phyloP scores from a whole-genome alignment of 1,140 invertebrate genomes.

The Diorhabda carinulata region DNA sequence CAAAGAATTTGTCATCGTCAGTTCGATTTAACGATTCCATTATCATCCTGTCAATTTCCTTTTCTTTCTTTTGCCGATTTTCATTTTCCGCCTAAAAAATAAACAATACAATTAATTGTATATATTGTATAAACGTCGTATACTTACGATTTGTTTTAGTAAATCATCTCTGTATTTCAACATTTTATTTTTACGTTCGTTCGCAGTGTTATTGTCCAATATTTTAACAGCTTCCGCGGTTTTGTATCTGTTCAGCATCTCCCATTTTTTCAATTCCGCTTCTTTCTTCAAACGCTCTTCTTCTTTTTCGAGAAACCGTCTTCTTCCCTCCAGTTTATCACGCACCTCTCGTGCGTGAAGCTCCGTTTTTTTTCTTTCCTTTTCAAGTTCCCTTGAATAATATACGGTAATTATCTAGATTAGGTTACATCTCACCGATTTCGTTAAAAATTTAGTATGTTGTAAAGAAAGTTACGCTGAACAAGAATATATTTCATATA shows the following conservation, averaged over 20 bases:
- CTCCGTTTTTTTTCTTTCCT: not conserved
- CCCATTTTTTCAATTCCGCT: constrained; percentile 36
- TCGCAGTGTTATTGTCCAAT: constrained; percentile 42
- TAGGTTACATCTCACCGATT: too few relatives aligned
- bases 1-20: constrained; percentile 42
- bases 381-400: not conserved
- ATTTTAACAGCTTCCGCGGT: constrained; percentile 43
- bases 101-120: not conserved
- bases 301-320: constrained; percentile 3
- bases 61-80: constrained; percentile 45
- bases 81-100: constrained; percentile 40
- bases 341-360: not conserved
- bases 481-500: too few relatives aligned
- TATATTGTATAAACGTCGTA: not conserved
- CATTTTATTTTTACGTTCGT: constrained; percentile 37
- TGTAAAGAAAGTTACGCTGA: too few relatives aligned
- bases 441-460: too few relatives aligned
- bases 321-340: not conserved
- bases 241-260: constrained; percentile 38
- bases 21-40: constrained; percentile 10
- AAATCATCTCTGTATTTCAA: constrained; percentile 46
- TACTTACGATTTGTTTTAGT: constrained; percentile 43
- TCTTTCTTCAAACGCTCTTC: constrained; percentile 27
- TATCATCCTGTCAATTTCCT: constrained; percentile 25
- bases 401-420: too few relatives aligned